Base-by-base conservation (phyloP, 2,888 invertebrate species). In the Apeira syringaria region DNA sequence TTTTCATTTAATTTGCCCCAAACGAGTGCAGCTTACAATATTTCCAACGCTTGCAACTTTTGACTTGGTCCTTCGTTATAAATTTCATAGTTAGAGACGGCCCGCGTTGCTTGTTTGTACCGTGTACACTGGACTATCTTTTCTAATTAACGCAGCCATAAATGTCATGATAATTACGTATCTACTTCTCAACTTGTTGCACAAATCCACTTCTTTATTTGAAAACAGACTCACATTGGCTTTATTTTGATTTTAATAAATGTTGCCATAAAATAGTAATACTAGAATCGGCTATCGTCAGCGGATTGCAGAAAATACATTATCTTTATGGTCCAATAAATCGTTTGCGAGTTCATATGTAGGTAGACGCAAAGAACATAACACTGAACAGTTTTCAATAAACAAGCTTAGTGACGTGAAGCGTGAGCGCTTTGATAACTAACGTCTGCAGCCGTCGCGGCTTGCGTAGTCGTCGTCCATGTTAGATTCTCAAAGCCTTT, bases 1-100 rank as follows among this genome's bases (percentile, higher is more conserved):
- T 87, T 87, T 86, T 82, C 87, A 86, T 88, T 88, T 88, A 87
- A 88, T 87, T 87, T 82, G 77, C 69, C 77, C 78, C 76, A 82
- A 87, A 87, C 84, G 83, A 87, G 82, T 81, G 70, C 81, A 74
- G 84, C 79, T 86, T 84, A 84, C 85, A 82, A 87, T 87, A 87
- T 87, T 87, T 86, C 80, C 83, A 79, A 78, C 80, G 78, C 78
- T 81, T 61, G 74, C 74, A 86, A 86, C 80, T 84, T 83, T 81
- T 73, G 68, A 74, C 69, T 74, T 61, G 66, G 61, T 73, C 61
- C 69, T 79, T 82, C 71, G 80, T 84, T 81, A 84, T 87, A 83
- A 82, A 86, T 84, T 83, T 79, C 68, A 77, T 74, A 80, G 76
- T 77, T 77, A 75, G 65, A 56, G 47, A 59, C 60, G 56, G 56